phyloP scores from a whole-genome alignment of 2,888 invertebrate genomes.

The Rhorus exstirpatorius region DNA sequence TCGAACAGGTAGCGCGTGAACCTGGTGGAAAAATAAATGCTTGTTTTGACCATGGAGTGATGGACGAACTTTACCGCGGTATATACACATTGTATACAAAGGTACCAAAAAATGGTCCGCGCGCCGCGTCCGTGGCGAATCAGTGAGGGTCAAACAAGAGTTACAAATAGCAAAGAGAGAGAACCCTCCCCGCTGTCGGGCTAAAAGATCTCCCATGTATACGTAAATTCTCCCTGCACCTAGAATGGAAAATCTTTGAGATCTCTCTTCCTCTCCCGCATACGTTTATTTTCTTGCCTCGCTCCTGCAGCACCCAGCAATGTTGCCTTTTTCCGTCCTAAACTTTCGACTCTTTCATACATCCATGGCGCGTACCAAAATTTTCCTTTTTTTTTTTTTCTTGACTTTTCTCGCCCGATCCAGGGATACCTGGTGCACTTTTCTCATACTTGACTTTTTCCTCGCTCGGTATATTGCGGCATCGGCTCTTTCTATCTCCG shows the following conservation, averaged over 20 bases:
- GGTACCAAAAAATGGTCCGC: slow-evolving; percentile 15
- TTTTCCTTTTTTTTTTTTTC: slow-evolving; percentile 25
- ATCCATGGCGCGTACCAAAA: background rate
- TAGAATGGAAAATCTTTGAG: slow-evolving; percentile 21
- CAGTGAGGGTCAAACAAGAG: slow-evolving; percentile 79
- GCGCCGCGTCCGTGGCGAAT: slow-evolving; percentile 81
- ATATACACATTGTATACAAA: slow-evolving; percentile 10
- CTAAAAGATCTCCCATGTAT: slow-evolving; percentile 43
- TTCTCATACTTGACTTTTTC: background rate
- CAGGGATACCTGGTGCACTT: background rate
- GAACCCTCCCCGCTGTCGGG: slow-evolving; percentile 32
- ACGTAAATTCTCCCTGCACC: background rate
- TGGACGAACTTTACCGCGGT: slow-evolving; percentile 58
- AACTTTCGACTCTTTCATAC: background rate
- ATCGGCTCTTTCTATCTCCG: slow-evolving; percentile 44
- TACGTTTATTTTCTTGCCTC: background rate
- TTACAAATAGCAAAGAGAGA: slow-evolving; percentile 78
- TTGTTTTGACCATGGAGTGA: slow-evolving; percentile 77
- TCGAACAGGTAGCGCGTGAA: slow-evolving; percentile 63
- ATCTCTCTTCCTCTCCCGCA: slow-evolving; percentile 34
- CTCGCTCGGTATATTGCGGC: slow-evolving; percentile 28
- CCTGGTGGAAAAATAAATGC: slow-evolving; percentile 76
- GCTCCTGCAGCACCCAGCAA: slow-evolving; percentile 1
- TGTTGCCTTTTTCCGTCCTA: slow-evolving; percentile 2
- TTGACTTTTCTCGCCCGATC: slow-evolving; percentile 13